A percentile compares a stretch with the other conserved stretches of the same genome.
Evolutionary conservation across 2,113 vertebrate genomes (phyloP).

Genomic region (Myrmecobius fasciatus): DNA sequence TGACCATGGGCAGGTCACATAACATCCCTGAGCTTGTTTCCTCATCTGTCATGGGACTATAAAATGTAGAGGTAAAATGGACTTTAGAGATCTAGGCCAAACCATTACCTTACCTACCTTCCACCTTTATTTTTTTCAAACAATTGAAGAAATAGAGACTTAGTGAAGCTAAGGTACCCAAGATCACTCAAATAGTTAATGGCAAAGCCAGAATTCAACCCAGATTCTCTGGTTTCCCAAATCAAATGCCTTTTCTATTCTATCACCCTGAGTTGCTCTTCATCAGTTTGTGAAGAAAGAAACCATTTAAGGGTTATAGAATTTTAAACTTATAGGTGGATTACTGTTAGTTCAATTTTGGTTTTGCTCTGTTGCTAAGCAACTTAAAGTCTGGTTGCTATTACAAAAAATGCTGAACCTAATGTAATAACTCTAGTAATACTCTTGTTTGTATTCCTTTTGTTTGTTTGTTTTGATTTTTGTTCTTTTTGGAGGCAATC

Average conservation of each 20-base stretch:
- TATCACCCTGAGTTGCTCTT: neutral
- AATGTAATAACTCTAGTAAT: neutral
- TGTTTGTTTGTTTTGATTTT: neutral
- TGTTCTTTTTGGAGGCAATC: neutral
- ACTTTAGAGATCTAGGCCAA: neutral
- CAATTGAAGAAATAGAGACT: neutral
- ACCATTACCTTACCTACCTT: neutral
- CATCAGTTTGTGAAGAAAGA: neutral
- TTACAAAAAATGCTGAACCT: neutral
- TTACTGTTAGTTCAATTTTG: neutral
- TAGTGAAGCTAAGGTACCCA: too few species aligned
- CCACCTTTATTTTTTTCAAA: neutral
- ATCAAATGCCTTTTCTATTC: neutral
- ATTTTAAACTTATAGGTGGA: neutral
- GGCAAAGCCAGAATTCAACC: neutral
- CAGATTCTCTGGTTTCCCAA: neutral
- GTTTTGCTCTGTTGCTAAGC: neutral
- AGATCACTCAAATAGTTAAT: neutral
- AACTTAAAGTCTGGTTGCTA: neutral
- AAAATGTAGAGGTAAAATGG: neutral
- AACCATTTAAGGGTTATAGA: neutral
- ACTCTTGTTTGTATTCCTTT: neutral
- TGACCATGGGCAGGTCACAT: neutral
- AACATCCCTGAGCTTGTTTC: neutral
- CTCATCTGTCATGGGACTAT: neutral